phyloP scores from a whole-genome alignment of 1,140 invertebrate genomes.

The Plectrocnemia conspersa region DNA sequence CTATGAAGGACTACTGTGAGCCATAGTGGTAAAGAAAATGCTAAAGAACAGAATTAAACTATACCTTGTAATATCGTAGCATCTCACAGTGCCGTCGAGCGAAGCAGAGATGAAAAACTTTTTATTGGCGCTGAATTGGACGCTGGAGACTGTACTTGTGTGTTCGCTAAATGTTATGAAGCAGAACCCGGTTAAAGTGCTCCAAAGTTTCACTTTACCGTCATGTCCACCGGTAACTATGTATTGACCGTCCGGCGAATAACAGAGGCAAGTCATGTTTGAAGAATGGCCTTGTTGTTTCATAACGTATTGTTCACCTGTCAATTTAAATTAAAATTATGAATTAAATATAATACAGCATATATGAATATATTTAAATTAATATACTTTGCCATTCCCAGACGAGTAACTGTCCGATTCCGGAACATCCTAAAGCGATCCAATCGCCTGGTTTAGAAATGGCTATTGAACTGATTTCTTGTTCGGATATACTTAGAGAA shows the following conservation, averaged over 20 bases:
- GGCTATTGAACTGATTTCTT: conserved; percentile 71
- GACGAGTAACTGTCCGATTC: conserved; percentile 85
- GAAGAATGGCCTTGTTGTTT: conserved; percentile 95
- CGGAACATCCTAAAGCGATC: conserved; percentile 84
- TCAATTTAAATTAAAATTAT: conserved; percentile 24
- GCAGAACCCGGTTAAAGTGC: conserved; percentile 83
- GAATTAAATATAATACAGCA: conserved; percentile 12
- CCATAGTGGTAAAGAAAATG: background rate
- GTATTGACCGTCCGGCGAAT: conserved; percentile 86
- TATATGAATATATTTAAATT: conserved; percentile 4
- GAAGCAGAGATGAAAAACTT: conserved; percentile 90
- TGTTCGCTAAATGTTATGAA: conserved; percentile 94
- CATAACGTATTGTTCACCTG: conserved; percentile 89
- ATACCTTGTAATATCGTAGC: conserved; percentile 83
- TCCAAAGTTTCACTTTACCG: conserved; percentile 97
- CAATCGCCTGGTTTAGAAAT: conserved; percentile 90
- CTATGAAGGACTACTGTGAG: background rate
- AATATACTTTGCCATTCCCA: conserved; percentile 96
- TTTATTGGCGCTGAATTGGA: conserved; percentile 84
- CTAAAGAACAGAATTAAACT: conserved; percentile 10
- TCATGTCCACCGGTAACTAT: conserved; percentile 92
- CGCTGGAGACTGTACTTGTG: conserved; percentile 69
- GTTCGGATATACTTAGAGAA: conserved; percentile 79
- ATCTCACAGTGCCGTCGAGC: conserved; percentile 91
- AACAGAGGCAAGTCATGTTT: conserved; percentile 81